phyloP scores from a whole-genome alignment of 2,888 invertebrate species.

The Criorhina ranunculi region DNA sequence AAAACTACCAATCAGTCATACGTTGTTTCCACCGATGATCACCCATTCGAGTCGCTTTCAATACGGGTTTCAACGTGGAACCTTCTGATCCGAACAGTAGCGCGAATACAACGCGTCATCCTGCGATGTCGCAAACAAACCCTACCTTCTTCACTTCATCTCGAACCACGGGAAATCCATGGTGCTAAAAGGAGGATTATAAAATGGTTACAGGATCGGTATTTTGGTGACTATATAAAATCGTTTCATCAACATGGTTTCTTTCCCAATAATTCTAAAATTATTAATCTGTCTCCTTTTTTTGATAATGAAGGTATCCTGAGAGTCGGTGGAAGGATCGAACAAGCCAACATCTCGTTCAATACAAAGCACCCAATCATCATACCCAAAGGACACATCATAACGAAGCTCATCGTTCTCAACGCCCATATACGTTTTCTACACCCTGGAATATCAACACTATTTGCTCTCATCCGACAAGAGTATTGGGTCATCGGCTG shows the following conservation, averaged over 20 bases:
- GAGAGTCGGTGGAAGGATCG: conserved; percentile 78
- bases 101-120: no score
- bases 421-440: conserved; percentile 4
- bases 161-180: not conserved
- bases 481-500: conserved; percentile 21
- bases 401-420: conserved; percentile 1
- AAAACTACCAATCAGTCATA: not conserved
- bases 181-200: not conserved
- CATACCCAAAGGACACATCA: conserved; percentile 13
- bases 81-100: no score
- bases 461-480: conserved; percentile 18
- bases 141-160: not conserved
- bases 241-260: not conserved
- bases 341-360: conserved; percentile 51
- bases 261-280: not conserved
- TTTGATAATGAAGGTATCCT: no score
- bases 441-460: conserved; percentile 19
- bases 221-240: conserved; percentile 1
- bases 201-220: not conserved
- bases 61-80: not conserved
- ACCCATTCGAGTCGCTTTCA: conserved; percentile 8
- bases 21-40: not conserved
- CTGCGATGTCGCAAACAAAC: no score
- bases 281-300: conserved; percentile 35
- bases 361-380: conserved; percentile 43